Base-by-base conservation (phyloP, 2,888 invertebrate genomes). In the Lomographa bimaculata region DNA sequence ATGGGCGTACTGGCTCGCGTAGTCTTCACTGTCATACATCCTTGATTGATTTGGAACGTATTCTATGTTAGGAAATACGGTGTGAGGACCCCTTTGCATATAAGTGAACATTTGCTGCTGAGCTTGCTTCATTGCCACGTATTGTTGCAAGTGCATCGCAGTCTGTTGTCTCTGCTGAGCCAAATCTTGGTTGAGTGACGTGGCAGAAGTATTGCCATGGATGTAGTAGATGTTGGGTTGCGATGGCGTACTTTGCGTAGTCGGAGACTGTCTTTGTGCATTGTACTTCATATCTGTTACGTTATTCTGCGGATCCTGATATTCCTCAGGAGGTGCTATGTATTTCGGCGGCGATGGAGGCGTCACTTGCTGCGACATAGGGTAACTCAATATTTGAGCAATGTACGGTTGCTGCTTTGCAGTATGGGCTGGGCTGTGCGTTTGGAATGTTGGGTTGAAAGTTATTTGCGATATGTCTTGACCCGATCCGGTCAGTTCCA, bases 61-160 rank as follows among this genome's bases (percentile, higher is more conserved):
- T 18, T 83, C 84, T 4, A 79, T 70, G 38, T 77, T 80, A 0
- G 87, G 86, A 32, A 79, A 86, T n/a, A 85, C 82, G 0, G 85
- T 83, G 32, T 85, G 84, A 0, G 87, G 84, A 19, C 80, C 77
- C 49, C 87, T 64, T 51, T 89, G 89, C 19, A 86, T 61, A 55
- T 86, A 89, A 0, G 77, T 69, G 38, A 79, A 85, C 86, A 90
- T 85, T 44, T 89, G 87, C 43, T 89, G 89, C 50, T 90, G 90
- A 0, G 90, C 90, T 64, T 90, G 90, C 45, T 90, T 90, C 90
- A 90, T 90, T 0, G 89, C 89, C 0, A 89, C 90, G 49, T 89
- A 90, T 39, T 90, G 90, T 57, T 90, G 90, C 32, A 90, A 58
- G 27, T 89, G 89, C 33, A 89, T 69, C 0, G 85, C 89, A 0